Base-by-base conservation (phyloP, 37 sponge, comb jelly and placozoan species). In the Ianthella basta region DNA sequence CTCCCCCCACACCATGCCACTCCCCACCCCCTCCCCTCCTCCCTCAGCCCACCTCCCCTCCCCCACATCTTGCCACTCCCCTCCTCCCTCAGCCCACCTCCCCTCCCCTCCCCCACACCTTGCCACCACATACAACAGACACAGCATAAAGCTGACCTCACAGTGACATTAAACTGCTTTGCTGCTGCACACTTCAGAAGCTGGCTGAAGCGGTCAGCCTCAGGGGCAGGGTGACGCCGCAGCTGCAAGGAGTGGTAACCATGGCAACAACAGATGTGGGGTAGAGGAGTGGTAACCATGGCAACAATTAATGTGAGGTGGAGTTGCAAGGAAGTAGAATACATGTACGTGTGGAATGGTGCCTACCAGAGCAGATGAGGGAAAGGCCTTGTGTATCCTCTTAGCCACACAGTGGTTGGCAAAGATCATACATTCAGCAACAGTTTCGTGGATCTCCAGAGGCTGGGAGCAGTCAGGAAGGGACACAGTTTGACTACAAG, bases 391-490 rank as follows among this genome's bases (percentile, higher is more conserved):
- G 32, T 67, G 61, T 0, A 94, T 75, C 82, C 78, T 85, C 69
- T 91, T 94, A 37, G 94, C 94, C 41, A 94, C 92, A 88, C 82
- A 91, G 32, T 88, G 80, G 56, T 94, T 94, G 65, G 94, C 89
- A 87, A 88, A 90, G 56, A 94, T 94, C 94, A 94, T 94, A 34
- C 91, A 91, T 80, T 94, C 94, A 29, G 94, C 94, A 14, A 94
- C 64, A 0, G 86, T 85, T 39, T 90, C 92, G 57, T 94, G 94
- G 41, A 91, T 77, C 53, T 91, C 89, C 34, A 94, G 59, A 37
- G 86, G 83, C 94, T 94, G 57, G 0, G 35, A 37, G 56, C 15
- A 21, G 32, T 15, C 13, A 39, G 80, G 15, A 18, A 80, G 29
- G n/a, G n/a, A n/a, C n/a, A n/a, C n/a, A n/a, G n/a, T n/a, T n/a